Conservation (phyloP, 1,140 invertebrate genomes). For the Bombus picipes region DNA sequence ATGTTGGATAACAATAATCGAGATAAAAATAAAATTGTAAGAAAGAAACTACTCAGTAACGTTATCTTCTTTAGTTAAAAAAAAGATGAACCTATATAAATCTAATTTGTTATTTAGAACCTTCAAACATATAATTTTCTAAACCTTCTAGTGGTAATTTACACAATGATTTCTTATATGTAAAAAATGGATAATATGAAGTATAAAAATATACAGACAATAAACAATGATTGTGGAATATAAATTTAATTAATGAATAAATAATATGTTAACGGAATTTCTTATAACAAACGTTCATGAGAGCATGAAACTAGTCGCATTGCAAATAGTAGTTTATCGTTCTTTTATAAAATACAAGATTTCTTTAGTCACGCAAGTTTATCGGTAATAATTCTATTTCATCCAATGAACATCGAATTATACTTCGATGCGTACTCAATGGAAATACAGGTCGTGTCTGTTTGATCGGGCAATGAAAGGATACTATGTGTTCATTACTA, state of each 20-base stretch:
- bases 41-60: too few species aligned
- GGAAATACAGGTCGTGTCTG: neutral
- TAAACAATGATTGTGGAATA: neutral
- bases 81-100: neutral
- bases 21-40: neutral
- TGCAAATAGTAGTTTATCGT: constrained; percentile 10
- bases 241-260: neutral
- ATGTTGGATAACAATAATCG: neutral
- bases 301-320: too few species aligned
- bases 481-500: neutral
- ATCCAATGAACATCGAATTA: neutral
- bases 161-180: too few species aligned
- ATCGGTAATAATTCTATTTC: constrained; percentile 16
- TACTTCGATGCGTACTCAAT: neutral
- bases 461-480: neutral
- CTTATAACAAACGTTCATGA: too few species aligned
- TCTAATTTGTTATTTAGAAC: neutral
- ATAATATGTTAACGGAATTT: neutral
- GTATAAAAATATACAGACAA: too few species aligned
- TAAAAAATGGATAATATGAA: too few species aligned
- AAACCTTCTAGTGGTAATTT: too few species aligned
- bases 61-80: neutral
- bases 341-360: neutral
- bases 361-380: constrained; percentile 40
- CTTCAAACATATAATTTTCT: neutral